Evolutionary conservation across 2,888 invertebrate genomes (phyloP).

Genomic region (Ochropacha duplaris): DNA sequence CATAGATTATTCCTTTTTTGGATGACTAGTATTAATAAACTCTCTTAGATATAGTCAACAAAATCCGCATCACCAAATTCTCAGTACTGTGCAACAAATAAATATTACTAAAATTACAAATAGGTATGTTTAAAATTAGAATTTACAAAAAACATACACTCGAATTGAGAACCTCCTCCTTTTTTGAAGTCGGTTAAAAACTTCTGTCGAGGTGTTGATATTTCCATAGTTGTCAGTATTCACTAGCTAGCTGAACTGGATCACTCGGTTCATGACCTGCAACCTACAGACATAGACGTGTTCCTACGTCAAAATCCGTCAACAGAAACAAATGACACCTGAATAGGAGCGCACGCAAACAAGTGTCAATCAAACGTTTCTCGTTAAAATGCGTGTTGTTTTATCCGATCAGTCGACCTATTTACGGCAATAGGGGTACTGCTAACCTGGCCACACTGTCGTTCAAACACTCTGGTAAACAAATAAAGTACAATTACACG

Average conservation of each 20-base stretch:
- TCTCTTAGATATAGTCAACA: too few relatives aligned
- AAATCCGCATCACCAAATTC: too few relatives aligned
- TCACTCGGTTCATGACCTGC: not conserved
- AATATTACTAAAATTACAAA: too few relatives aligned
- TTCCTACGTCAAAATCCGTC: not conserved
- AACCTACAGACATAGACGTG: not conserved
- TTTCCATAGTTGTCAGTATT: not conserved
- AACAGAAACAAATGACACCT: constrained; percentile 4
- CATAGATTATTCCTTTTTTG: too few relatives aligned
- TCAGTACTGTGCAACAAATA: too few relatives aligned
- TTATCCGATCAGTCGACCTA: constrained; percentile 26
- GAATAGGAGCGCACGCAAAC: constrained; percentile 18
- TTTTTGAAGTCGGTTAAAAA: too few relatives aligned
- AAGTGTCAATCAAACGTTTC: constrained; percentile 29
- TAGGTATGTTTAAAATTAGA: too few relatives aligned
- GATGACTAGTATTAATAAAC: too few relatives aligned
- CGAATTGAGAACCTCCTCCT: too few relatives aligned
- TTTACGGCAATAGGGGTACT: constrained; percentile 14
- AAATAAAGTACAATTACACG: too few relatives aligned
- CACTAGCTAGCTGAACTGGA: not conserved
- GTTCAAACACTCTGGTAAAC: not conserved
- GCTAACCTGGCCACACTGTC: not conserved
- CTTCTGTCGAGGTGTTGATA: not conserved
- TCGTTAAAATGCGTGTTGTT: constrained; percentile 27
- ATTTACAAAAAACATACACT: too few relatives aligned